Base-by-base conservation (phyloP, 2,797 vertebrate genomes). In the Halcyon badia region DNA sequence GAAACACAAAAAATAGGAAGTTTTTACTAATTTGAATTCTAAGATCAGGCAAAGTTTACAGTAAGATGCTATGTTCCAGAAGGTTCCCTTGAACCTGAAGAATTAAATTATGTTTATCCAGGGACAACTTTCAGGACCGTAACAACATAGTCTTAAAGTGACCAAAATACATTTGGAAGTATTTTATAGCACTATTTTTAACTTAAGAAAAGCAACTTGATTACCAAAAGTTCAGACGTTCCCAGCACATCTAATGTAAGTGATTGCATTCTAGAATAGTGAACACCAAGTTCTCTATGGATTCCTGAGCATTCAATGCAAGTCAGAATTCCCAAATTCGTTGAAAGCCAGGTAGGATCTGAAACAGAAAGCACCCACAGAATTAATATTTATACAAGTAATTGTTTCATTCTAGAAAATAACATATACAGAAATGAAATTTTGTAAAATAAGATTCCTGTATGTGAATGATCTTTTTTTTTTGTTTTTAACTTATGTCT, bases 241-340 rank as follows among this genome's bases (percentile, higher is more conserved):
- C 99, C 99, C 97, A 99, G 98, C 28, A 99, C 99, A 66, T 99
- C 99, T 96, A 99, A 98, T 2, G 99, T 99, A 91, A 99, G 99
- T 2, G 99, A 99, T 84, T 99, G 99, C 98, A 99, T 99, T 97
- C 99, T 98, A 85, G 99, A 99, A 97, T 99, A 99, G 96, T 99
- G 99, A 75, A 99, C 99, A 11, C 99, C 99, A 76, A 99, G 98
- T 97, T 99, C 99, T 77, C 99, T 98, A 97, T 99, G 99, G 97
- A 99, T 99, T 94, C 99, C 99, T 5, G 99, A 99, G 95, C 99
- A 99, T 92, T 99, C 99, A 37, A 99, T 99, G 77, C 99, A 99
- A 56, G 99, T 99, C 96, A 99, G 98, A 97, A 99, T 99, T 96
- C 99, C 99, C 95, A 99, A 97, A 97, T 99, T 99, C 97, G 99